Conservation (phyloP, 2,797 vertebrate genomes). For the Scleropages formosus region DNA sequence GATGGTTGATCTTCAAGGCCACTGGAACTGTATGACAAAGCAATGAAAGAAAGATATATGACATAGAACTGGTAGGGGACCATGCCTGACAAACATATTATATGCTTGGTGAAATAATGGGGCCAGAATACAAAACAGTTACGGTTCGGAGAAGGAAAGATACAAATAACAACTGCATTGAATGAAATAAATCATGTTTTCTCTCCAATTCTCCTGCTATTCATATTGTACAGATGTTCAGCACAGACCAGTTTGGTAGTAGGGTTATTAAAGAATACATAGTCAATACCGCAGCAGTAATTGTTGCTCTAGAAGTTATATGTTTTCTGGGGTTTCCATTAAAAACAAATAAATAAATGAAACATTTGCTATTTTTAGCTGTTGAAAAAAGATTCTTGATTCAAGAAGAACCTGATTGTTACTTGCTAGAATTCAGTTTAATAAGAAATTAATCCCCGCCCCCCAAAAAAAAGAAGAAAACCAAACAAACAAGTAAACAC, state of each 20-base stretch:
- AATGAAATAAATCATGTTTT: not conserved
- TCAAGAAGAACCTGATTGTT: too few relatives aligned
- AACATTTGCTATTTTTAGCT: too few relatives aligned
- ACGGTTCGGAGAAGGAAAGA: slow-evolving; percentile 15
- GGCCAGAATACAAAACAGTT: slow-evolving; percentile 54
- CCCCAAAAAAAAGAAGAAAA: too few relatives aligned
- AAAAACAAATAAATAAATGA: too few relatives aligned
- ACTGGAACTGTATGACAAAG: slow-evolving; percentile 65
- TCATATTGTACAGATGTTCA: not conserved
- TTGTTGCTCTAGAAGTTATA: not conserved
- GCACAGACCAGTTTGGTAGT: not conserved
- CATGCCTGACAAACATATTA: slow-evolving; percentile 66
- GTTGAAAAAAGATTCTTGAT: too few relatives aligned
- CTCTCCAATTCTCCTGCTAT: not conserved
- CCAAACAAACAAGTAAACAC: not conserved
- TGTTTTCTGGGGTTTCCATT: not conserved
- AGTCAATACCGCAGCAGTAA: not conserved
- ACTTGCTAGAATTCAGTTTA: not conserved
- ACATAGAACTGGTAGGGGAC: slow-evolving; percentile 55
- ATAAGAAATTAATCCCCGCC: too few relatives aligned
- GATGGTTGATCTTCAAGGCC: slow-evolving; percentile 61
- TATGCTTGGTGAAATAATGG: slow-evolving; percentile 59
- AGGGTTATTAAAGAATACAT: not conserved
- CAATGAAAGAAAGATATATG: slow-evolving; percentile 70
- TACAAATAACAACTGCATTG: not conserved